Evolutionary conservation across 2,797 vertebrate genomes (phyloP).

Genomic region (Pangasius djambal): DNA sequence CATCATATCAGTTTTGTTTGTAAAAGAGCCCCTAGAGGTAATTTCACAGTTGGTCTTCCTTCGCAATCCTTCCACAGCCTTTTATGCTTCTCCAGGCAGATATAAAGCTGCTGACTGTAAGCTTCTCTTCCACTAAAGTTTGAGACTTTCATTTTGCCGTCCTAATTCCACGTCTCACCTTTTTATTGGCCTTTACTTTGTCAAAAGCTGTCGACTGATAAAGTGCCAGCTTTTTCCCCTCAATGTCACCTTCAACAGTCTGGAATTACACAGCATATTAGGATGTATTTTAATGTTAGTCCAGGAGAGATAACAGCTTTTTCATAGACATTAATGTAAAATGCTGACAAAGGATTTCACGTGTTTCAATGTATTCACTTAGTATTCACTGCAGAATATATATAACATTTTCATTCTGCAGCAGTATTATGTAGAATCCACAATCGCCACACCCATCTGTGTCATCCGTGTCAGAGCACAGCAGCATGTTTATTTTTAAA

Average conservation of each 20-base stretch:
- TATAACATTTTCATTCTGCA: not conserved
- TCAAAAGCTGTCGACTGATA: not conserved
- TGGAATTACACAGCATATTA: conserved; percentile 10
- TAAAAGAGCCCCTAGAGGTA: conserved; percentile 2
- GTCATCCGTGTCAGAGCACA: no score
- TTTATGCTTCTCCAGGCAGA: conserved; percentile 27
- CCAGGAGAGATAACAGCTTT: not conserved
- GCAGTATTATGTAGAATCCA: not conserved
- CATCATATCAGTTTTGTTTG: conserved; percentile 20
- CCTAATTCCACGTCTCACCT: conserved; percentile 26
- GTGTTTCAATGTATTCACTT: not conserved
- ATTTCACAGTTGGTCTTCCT: conserved; percentile 23
- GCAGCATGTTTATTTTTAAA: not conserved
- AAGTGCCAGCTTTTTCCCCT: not conserved
- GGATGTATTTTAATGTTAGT: conserved; percentile 6
- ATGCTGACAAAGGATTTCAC: not conserved
- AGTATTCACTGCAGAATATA: not conserved
- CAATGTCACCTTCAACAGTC: conserved; percentile 22
- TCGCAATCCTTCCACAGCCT: not conserved
- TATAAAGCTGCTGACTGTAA: conserved; percentile 34
- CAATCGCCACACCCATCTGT: not conserved
- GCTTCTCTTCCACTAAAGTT: conserved; percentile 17
- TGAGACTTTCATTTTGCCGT: not conserved
- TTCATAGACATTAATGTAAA: not conserved
- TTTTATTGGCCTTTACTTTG: conserved; percentile 19